Evolutionary conservation across 2,113 vertebrate species (phyloP).

Genomic region (Cepphus grylle): DNA sequence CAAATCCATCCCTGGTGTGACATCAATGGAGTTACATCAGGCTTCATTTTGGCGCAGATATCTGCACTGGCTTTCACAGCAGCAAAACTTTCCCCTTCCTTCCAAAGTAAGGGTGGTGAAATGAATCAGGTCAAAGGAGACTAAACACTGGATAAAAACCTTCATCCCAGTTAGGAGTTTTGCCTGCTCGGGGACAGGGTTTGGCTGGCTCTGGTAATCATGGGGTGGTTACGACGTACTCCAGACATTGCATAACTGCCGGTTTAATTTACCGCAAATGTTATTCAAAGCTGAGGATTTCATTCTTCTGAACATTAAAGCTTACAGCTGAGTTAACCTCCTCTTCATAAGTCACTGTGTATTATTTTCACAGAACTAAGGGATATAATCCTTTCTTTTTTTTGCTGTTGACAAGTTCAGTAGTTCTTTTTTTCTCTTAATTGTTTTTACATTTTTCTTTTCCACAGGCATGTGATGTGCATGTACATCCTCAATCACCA

Average conservation of each 20-base stretch:
- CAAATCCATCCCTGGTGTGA: not conserved
- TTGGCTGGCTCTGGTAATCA: not conserved
- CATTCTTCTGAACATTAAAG: conserved; percentile 12
- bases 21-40: not conserved
- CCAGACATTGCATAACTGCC: conserved; percentile 10
- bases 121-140: conserved; percentile 18
- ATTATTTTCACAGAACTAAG: not conserved
- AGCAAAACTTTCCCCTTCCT: not conserved
- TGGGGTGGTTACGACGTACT: not conserved
- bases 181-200: not conserved
- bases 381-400: not conserved
- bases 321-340: not conserved
- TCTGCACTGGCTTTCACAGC: not conserved
- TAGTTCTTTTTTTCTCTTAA: not conserved
- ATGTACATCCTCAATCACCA: not conserved
- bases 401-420: not conserved
- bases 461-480: not conserved
- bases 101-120: not conserved
- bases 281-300: conserved; percentile 5
- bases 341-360: not conserved
- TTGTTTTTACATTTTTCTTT: not conserved
- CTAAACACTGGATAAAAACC: not conserved
- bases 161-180: conserved; percentile 30
- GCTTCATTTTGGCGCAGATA: conserved; percentile 2
- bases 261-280: not conserved